Percentiles rank a stretch among this genome's conserved stretches.
Evolutionary conservation across 37 sponge, comb jelly and placozoan genomes (phyloP).

Genomic region (Petrosia ficiformis): DNA sequence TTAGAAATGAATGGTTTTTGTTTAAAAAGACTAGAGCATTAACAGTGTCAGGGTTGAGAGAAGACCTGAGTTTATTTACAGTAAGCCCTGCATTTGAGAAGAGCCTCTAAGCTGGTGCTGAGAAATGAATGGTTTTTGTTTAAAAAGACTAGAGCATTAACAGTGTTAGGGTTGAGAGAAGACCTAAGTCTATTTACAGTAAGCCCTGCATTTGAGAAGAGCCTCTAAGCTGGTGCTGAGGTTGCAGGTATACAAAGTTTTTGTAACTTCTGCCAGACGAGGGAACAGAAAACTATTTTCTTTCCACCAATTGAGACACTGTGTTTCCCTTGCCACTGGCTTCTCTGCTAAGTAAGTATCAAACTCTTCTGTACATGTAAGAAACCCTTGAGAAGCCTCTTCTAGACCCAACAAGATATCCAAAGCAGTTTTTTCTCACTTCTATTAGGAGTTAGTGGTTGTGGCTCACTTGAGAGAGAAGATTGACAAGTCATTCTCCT

Average conservation of each 20-base stretch:
- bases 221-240: conserved; percentile 14
- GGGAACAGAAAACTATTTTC: no score
- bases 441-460: no score
- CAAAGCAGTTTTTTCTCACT: no score
- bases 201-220: conserved; percentile 3
- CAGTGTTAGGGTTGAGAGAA: conserved; percentile 2
- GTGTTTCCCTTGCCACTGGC: background rate
- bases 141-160: conserved; percentile 2
- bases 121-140: background rate
- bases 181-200: conserved; percentile 1
- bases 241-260: conserved; percentile 17
- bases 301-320: conserved; percentile 14
- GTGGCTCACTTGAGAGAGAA: no score
- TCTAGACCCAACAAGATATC: background rate
- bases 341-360: background rate
- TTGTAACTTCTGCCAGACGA: no score
- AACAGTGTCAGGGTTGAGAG: no score
- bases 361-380: background rate
- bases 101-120: no score
- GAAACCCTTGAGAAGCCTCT: background rate
- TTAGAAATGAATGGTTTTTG: no score
- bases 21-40: no score
- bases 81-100: no score
- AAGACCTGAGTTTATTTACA: no score
- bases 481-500: no score